A percentile compares a stretch with the other conserved stretches of the same genome.
Evolutionary conservation across 1,140 invertebrate species (phyloP).

Genomic region (Branchinecta lindahli): DNA sequence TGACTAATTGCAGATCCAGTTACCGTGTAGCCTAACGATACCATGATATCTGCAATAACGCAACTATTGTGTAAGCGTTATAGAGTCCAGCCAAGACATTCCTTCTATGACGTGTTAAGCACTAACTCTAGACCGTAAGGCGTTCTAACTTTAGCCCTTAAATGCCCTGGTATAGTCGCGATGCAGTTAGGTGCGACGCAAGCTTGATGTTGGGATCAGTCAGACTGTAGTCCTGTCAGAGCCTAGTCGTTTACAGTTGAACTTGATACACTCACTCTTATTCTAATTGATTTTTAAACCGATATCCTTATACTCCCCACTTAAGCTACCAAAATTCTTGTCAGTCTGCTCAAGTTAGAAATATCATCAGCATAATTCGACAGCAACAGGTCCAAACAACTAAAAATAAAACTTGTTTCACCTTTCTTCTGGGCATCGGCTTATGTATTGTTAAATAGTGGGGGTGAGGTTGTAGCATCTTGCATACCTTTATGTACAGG

Average conservation of each 20-base stretch:
- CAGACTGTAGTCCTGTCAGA: neutral
- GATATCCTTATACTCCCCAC: conserved; percentile 5
- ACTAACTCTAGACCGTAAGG: neutral
- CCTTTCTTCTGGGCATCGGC: conserved; percentile 1
- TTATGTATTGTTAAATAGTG: neutral
- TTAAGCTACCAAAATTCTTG: neutral
- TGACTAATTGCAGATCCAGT: too few species aligned
- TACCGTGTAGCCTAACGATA: too few species aligned
- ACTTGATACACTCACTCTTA: conserved; percentile 9
- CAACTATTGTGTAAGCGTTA: neutral
- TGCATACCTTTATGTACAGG: conserved; percentile 8
- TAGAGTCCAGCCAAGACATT: conserved; percentile 8
- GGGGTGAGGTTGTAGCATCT: neutral
- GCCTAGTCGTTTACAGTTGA: conserved; percentile 5
- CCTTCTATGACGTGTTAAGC: neutral
- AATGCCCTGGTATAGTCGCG: neutral
- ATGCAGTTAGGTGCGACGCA: neutral
- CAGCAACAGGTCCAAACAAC: neutral
- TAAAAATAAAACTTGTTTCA: conserved; percentile 2
- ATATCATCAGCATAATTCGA: conserved; percentile 2
- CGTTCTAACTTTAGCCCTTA: neutral
- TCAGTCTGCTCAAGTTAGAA: conserved; percentile 9
- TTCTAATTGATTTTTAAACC: neutral
- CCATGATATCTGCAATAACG: too few species aligned
- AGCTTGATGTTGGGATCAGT: neutral